A percentile compares a stretch with the other conserved stretches of the same genome.
Evolutionary conservation across 1,140 invertebrate species (phyloP).

Genomic region (Trichomalopsis sarcophagae): DNA sequence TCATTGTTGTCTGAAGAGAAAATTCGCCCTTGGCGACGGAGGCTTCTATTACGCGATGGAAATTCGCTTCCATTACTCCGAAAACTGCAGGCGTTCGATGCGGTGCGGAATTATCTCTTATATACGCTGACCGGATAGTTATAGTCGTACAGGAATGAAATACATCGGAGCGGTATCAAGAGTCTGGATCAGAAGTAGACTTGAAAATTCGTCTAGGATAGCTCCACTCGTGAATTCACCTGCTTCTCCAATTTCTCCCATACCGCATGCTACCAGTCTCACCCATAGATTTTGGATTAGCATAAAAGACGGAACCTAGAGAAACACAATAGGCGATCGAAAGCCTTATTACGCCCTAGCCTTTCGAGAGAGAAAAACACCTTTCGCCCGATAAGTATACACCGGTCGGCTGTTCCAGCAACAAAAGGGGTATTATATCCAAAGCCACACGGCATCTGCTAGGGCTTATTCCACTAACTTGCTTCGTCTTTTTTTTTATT

Average conservation of each 20-base stretch:
- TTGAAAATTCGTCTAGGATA: neutral
- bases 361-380: constrained; percentile 7
- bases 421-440: constrained; percentile 31
- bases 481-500: constrained; percentile 5
- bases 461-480: neutral
- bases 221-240: neutral
- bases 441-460: constrained; percentile 34
- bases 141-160: too few relatives aligned
- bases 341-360: neutral
- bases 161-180: neutral
- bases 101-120: too few relatives aligned
- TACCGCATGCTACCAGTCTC: neutral
- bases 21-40: neutral
- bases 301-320: constrained; percentile 28
- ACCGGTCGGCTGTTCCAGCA: neutral
- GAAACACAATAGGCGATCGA: constrained; percentile 31
- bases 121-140: too few relatives aligned
- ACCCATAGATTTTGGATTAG: constrained; percentile 19
- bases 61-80: neutral
- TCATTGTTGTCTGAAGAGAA: neutral
- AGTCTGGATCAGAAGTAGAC: neutral
- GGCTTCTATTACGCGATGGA: neutral
- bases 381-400: constrained; percentile 8
- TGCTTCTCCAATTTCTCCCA: constrained; percentile 9
- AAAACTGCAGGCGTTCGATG: too few relatives aligned